phyloP scores from a whole-genome alignment of 1,140 invertebrate species.

The Drosophila persimilis region DNA sequence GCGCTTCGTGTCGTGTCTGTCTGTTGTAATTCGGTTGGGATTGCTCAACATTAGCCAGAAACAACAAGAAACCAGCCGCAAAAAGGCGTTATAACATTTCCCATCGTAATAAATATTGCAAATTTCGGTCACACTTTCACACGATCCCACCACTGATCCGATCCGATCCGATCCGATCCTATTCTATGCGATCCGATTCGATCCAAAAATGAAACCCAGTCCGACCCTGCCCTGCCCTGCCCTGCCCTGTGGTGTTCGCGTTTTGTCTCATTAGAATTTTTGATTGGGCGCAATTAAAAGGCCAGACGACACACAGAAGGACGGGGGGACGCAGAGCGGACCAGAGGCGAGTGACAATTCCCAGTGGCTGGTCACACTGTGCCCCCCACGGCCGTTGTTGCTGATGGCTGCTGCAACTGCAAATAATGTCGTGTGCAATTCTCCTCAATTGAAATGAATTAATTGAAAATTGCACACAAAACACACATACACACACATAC shows the following conservation, averaged over 20 bases:
- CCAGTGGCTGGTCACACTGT: conserved; percentile 38
- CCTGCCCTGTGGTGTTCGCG: not conserved
- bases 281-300: conserved; percentile 73
- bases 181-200: no score
- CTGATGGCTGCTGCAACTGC: not conserved
- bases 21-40: conserved; percentile 50
- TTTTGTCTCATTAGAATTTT: conserved; percentile 66
- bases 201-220: no score
- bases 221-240: no score
- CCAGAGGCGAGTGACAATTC: no score
- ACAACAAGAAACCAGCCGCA: conserved; percentile 37
- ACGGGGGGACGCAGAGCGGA: no score
- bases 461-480: conserved; percentile 66
- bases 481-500: conserved; percentile 24
- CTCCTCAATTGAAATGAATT: conserved; percentile 74
- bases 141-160: conserved; percentile 31
- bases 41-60: conserved; percentile 31
- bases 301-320: conserved; percentile 19
- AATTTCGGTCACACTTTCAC: conserved; percentile 67
- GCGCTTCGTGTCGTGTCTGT: conserved; percentile 68
- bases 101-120: conserved; percentile 57
- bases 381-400: conserved; percentile 28
- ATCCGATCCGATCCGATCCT: no score
- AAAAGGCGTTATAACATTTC: conserved; percentile 71
- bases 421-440: conserved; percentile 61